phyloP scores from a whole-genome alignment of 2,888 invertebrate species.

The Deilephila elpenor region DNA sequence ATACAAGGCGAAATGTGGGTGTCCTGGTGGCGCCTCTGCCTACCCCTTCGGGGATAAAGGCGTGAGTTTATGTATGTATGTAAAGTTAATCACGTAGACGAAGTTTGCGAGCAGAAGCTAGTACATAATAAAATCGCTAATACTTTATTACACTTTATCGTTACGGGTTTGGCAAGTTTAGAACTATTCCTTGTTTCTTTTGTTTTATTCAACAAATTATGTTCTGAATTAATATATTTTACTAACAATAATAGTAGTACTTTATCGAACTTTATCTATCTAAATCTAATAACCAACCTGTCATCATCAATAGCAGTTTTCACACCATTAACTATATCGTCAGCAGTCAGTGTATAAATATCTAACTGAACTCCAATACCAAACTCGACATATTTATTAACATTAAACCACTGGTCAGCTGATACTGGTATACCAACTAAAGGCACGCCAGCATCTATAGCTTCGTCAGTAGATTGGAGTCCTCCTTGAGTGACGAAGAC shows the following conservation, averaged over 20 bases:
- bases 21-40: no score
- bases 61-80: no score
- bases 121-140: neutral
- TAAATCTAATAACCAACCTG: slow-evolving; percentile 30
- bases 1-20: no score
- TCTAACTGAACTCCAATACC: slow-evolving; percentile 41
- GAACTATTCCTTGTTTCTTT: neutral
- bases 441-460: slow-evolving; percentile 56
- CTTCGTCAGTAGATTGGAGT: slow-evolving; percentile 49
- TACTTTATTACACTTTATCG: no score
- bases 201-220: neutral
- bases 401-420: slow-evolving; percentile 64
- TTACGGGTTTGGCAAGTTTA: neutral
- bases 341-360: slow-evolving; percentile 35
- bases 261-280: no score
- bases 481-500: slow-evolving; percentile 49
- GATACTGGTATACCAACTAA: slow-evolving; percentile 62
- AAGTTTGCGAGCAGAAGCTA: no score
- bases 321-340: slow-evolving; percentile 32
- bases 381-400: slow-evolving; percentile 49
- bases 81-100: no score
- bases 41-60: no score
- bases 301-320: slow-evolving; percentile 31
- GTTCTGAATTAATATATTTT: neutral
- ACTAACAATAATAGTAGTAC: neutral